phyloP scores from a whole-genome alignment of 2,113 vertebrate genomes.

The Syrmaticus mikado region DNA sequence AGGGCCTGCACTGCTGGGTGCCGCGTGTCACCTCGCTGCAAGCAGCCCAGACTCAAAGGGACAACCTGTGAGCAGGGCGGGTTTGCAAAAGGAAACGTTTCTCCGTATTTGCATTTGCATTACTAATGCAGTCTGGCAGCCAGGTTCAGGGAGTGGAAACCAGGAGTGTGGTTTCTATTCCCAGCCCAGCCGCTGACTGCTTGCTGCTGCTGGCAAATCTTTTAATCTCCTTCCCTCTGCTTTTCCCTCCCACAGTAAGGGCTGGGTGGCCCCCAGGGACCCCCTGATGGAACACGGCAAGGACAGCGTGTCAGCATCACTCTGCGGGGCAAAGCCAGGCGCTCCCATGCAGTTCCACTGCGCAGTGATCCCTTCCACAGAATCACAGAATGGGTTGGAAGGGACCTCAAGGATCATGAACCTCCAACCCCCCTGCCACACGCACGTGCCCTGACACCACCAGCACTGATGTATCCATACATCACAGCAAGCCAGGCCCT shows the following conservation, averaged over 20 bases:
- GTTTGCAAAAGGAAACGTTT: not conserved
- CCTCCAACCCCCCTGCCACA: too few relatives aligned
- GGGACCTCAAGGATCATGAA: too few relatives aligned
- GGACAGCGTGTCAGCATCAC: slow-evolving; percentile 4
- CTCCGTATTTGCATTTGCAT: slow-evolving; percentile 52
- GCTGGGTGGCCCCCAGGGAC: slow-evolving; percentile 37
- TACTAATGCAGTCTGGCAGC: slow-evolving; percentile 61
- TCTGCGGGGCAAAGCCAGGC: not conserved
- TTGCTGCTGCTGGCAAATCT: slow-evolving; percentile 59
- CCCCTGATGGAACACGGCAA: not conserved
- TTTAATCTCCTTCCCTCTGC: slow-evolving; percentile 66
- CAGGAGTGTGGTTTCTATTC: slow-evolving; percentile 59
- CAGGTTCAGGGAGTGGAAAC: slow-evolving; percentile 50
- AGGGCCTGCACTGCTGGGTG: not conserved
- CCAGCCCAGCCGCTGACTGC: slow-evolving; percentile 55
- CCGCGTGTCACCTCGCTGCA: slow-evolving; percentile 13
- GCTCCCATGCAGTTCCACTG: slow-evolving; percentile 8
- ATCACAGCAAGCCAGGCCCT: not conserved
- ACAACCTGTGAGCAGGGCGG: not conserved
- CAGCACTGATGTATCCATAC: not conserved
- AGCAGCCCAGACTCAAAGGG: slow-evolving; percentile 10
- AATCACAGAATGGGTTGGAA: too few relatives aligned
- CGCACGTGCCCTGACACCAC: too few relatives aligned
- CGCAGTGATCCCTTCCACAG: not conserved
- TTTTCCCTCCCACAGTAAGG: slow-evolving; percentile 56